Evolutionary conservation across 2,888 invertebrate species (phyloP).

Genomic region (Acanthosoma haemorrhoidale): DNA sequence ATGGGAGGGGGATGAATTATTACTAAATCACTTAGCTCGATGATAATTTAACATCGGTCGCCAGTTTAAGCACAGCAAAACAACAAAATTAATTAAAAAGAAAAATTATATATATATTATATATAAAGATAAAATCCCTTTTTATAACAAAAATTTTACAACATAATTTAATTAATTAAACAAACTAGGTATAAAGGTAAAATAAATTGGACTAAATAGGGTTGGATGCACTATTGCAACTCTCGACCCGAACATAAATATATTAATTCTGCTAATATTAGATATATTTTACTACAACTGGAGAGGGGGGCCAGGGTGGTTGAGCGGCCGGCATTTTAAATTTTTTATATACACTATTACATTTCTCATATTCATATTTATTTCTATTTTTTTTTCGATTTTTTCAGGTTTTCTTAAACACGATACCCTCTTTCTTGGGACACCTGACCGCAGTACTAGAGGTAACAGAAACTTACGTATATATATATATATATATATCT

Average conservation of each 20-base stretch:
- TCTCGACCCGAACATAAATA: neutral
- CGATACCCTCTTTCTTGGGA: too few relatives aligned
- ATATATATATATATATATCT: neutral
- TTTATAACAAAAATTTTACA: neutral
- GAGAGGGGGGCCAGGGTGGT: neutral
- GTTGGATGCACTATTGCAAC: neutral
- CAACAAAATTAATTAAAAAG: neutral
- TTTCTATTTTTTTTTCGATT: too few relatives aligned
- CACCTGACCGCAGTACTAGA: neutral
- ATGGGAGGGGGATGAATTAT: neutral
- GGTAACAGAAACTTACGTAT: neutral
- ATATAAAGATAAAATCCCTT: too few relatives aligned
- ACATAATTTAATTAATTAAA: neutral
- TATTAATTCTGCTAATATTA: constrained; percentile 12
- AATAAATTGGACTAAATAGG: constrained; percentile 8
- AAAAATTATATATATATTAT: neutral
- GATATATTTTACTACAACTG: neutral
- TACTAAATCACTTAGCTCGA: neutral
- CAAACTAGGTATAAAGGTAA: constrained; percentile 4
- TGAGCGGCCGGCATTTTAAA: neutral
- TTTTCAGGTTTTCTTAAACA: too few relatives aligned
- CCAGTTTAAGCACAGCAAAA: too few relatives aligned
- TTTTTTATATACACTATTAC: neutral
- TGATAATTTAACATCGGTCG: neutral
- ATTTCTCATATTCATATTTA: neutral